Percentiles rank a stretch among this genome's conserved stretches.
These are phyloP conservation scores for Festucalex cinctus DNA, from an alignment of 2,113 vertebrate genomes.

Conservation along the genomic window DNA sequence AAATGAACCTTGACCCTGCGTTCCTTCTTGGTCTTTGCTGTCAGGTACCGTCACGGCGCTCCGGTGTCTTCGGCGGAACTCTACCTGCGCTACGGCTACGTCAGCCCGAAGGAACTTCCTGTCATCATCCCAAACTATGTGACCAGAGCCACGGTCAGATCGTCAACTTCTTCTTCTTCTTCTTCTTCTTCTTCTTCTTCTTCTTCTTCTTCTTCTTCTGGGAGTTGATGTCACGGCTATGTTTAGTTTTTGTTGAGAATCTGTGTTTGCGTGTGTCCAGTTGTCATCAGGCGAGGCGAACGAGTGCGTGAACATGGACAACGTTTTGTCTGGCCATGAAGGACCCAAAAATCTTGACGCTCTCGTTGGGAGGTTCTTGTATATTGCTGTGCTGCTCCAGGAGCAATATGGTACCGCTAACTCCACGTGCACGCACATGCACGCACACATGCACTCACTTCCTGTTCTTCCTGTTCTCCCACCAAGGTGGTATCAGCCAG, in stretches of 20 bases:
- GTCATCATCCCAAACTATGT: slow-evolving; percentile 57
- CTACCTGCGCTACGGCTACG: slow-evolving; percentile 62
- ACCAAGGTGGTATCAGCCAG: slow-evolving; percentile 82
- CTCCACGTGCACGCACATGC: neutral
- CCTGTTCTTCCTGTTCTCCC: neutral
- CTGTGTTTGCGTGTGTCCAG: slow-evolving; percentile 22
- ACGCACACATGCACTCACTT: neutral
- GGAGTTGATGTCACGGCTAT: neutral
- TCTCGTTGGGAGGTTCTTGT: slow-evolving; percentile 57
- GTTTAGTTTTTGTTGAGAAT: neutral
- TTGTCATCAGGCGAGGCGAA: slow-evolving; percentile 42
- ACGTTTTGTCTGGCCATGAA: slow-evolving; percentile 28
- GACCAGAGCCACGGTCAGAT: slow-evolving; percentile 37
- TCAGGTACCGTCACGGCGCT: slow-evolving; percentile 63
- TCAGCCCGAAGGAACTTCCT: slow-evolving; percentile 22
- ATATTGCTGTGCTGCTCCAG: slow-evolving; percentile 57
- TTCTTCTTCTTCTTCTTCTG: neutral
- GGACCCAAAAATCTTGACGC: slow-evolving; percentile 41
- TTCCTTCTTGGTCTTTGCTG: neutral
- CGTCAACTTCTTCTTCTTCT: too few species aligned
- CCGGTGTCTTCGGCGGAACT: slow-evolving; percentile 45
- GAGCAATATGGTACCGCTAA: slow-evolving; percentile 43
- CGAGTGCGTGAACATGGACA: slow-evolving; percentile 46
- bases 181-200: too few species aligned
- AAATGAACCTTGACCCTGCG: neutral